Percentiles rank a stretch among this genome's conserved stretches.
These are phyloP conservation scores for Dicranocentrus wangi DNA, from an alignment of 2,888 invertebrate genomes.

Conservation along the genomic window DNA sequence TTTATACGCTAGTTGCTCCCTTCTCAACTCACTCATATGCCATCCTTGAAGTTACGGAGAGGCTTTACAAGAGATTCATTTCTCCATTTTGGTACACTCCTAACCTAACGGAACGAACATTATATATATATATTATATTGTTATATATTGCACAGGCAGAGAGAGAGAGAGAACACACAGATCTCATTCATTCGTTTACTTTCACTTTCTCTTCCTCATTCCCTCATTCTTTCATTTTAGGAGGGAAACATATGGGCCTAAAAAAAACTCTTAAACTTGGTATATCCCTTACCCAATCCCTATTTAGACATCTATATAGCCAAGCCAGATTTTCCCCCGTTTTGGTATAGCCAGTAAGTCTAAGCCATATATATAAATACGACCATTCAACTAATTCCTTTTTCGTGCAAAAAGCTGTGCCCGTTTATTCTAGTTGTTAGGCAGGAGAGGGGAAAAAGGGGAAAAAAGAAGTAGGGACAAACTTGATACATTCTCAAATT, in stretches of 20 bases:
- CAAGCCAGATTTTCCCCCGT: too few species aligned
- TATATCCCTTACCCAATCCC: too few species aligned
- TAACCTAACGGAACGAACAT: neutral
- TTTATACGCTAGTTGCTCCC: neutral
- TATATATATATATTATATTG: neutral
- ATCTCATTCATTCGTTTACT: slow-evolving; percentile 14
- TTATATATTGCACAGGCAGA: too few species aligned
- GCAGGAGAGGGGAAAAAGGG: neutral
- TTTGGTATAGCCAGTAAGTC: too few species aligned
- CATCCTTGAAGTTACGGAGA: slow-evolving; percentile 4
- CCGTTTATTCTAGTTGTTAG: too few species aligned
- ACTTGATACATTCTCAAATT: slow-evolving; percentile 15
- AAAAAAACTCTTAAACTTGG: too few species aligned
- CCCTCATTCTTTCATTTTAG: neutral
- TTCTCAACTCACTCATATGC: neutral
- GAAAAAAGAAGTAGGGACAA: neutral
- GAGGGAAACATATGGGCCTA: too few species aligned
- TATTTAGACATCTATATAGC: too few species aligned
- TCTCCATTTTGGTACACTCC: slow-evolving; percentile 13
- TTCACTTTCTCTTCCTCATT: neutral
- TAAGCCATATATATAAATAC: too few species aligned
- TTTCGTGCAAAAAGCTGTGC: too few species aligned
- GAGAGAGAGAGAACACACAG: neutral
- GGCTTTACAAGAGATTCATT: slow-evolving; percentile 20
- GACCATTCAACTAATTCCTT: too few species aligned